These are phyloP conservation scores for Phyto melanocephala DNA, from an alignment of 2,888 invertebrate species.

Conservation along the genomic window DNA sequence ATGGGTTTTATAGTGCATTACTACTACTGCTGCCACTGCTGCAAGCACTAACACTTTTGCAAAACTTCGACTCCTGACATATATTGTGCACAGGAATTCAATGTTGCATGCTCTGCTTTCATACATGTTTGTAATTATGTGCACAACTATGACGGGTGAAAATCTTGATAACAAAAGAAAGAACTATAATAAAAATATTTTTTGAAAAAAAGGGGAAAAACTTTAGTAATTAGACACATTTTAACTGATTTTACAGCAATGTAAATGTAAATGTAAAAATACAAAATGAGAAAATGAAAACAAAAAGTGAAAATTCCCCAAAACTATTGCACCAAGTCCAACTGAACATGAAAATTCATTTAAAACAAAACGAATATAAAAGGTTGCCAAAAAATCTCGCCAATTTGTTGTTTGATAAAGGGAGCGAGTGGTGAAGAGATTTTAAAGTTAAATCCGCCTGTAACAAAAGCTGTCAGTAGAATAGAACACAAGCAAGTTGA, in stretches of 20 bases:
- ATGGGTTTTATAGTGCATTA: conserved; percentile 33
- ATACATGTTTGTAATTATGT: not conserved
- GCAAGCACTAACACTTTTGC: not conserved
- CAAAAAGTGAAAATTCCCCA: conserved; percentile 17
- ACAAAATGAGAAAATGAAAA: not conserved
- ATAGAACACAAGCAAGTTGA: not conserved
- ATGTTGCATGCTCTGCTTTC: conserved; percentile 38
- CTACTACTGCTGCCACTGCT: not conserved
- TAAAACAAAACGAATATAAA: conserved; percentile 15
- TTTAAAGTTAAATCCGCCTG: conserved; percentile 23
- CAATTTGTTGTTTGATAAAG: not conserved
- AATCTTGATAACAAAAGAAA: conserved; percentile 57
- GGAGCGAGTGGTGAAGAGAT: not conserved
- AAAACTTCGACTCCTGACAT: conserved; percentile 29
- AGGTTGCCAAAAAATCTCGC: conserved; percentile 31
- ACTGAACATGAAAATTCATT: conserved; percentile 34
- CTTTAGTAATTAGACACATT: conserved; percentile 76
- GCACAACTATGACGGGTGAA: not conserved
- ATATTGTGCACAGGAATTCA: not conserved
- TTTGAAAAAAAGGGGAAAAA: conserved; percentile 69
- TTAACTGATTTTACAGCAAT: conserved; percentile 74
- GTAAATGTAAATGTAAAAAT: conserved; percentile 48
- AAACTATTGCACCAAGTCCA: not conserved
- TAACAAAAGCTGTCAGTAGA: conserved; percentile 38
- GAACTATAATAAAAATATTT: conserved; percentile 39